These are phyloP conservation scores for Tachystola acroxantha DNA, from an alignment of 2,888 invertebrate genomes.

Conservation along the genomic window DNA sequence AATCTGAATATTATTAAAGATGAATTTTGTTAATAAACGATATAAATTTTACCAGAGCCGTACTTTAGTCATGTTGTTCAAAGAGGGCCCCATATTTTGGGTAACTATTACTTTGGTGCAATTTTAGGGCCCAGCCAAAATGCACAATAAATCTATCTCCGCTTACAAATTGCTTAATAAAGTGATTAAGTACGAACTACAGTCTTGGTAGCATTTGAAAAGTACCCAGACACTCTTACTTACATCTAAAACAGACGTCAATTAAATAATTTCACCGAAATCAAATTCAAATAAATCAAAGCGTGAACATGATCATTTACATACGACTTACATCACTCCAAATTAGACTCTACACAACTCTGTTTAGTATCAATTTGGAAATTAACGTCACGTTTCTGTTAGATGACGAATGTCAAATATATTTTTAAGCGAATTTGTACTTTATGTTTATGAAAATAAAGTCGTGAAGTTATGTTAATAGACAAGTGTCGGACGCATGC, in stretches of 20 bases:
- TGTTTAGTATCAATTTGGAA: background rate
- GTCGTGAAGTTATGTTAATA: constrained; percentile 7
- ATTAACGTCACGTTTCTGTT: background rate
- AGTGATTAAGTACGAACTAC: too few relatives aligned
- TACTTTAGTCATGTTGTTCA: too few relatives aligned
- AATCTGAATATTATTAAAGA: too few relatives aligned
- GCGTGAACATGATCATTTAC: background rate
- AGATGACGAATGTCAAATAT: background rate
- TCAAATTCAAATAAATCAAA: background rate
- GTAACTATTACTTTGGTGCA: too few relatives aligned
- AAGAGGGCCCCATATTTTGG: too few relatives aligned
- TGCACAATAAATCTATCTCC: too few relatives aligned
- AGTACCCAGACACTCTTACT: too few relatives aligned
- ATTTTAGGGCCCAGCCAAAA: too few relatives aligned
- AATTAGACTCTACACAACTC: background rate
- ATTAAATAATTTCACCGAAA: background rate
- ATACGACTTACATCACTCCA: background rate
- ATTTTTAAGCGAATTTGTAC: background rate
- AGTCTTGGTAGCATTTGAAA: too few relatives aligned
- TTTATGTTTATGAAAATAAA: background rate
- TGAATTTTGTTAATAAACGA: background rate
- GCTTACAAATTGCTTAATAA: too few relatives aligned
- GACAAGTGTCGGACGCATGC: constrained; percentile 12
- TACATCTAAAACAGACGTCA: background rate
- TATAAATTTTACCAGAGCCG: background rate